Percentiles rank a stretch among this genome's conserved stretches.
phyloP scores from a whole-genome alignment of 2,888 invertebrate genomes.

The Epinotia brunnichana region DNA sequence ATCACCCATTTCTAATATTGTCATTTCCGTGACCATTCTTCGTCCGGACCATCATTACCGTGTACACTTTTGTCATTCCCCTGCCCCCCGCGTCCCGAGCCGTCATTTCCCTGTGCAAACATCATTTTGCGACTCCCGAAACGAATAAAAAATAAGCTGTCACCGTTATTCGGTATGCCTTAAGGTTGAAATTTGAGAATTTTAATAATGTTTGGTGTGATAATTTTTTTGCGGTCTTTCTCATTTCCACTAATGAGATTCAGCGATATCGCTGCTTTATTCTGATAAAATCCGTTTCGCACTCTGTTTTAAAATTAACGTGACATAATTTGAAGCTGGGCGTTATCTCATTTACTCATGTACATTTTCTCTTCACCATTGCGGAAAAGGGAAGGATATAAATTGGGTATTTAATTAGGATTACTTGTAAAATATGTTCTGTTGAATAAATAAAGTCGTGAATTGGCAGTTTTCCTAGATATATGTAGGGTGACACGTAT shows the following conservation, averaged over 20 bases:
- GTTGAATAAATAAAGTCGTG: not conserved
- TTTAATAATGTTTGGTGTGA: not conserved
- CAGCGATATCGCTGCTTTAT: conserved; percentile 39
- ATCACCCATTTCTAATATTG: conserved; percentile 42
- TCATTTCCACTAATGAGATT: conserved; percentile 43
- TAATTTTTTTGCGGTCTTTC: conserved; percentile 38
- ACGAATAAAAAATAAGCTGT: not conserved
- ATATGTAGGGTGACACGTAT: too few species aligned
- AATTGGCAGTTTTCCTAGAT: too few species aligned
- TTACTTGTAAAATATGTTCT: not conserved
- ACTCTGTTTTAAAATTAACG: conserved; percentile 41
- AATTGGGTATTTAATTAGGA: not conserved
- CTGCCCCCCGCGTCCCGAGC: conserved; percentile 10
- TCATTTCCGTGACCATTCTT: conserved; percentile 41
- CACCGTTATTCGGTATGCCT: not conserved
- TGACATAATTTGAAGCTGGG: conserved; percentile 34
- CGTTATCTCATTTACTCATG: conserved; percentile 25
- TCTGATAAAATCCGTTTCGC: conserved; percentile 42
- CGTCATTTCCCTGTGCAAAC: conserved; percentile 33
- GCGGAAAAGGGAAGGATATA: not conserved
- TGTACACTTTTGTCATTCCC: conserved; percentile 43
- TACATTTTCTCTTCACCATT: conserved; percentile 13
- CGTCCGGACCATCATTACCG: conserved; percentile 38
- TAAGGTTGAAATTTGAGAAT: conserved; percentile 21
- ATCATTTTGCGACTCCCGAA: conserved; percentile 23